phyloP scores from a whole-genome alignment of 53 echinoderm and acorn worm genomes.

The Holothuria leucospilota region DNA sequence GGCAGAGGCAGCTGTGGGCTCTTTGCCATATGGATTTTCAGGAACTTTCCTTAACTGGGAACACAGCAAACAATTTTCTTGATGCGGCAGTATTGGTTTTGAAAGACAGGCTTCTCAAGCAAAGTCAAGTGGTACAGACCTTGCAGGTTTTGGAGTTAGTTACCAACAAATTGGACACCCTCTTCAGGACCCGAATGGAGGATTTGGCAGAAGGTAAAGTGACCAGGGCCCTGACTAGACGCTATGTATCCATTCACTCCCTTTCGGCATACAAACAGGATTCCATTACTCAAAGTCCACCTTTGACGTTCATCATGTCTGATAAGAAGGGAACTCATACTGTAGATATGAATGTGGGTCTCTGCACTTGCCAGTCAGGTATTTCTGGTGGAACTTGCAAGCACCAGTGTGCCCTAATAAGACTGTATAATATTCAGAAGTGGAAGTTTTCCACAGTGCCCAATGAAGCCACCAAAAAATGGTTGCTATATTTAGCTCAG shows the following conservation, averaged over 20 bases:
- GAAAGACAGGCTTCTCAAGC: conserved; percentile 64
- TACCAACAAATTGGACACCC: conserved; percentile 55
- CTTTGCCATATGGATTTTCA: conserved; percentile 45
- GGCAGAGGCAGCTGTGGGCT: conserved; percentile 61
- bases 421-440: conserved; percentile 55
- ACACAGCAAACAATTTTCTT: conserved; percentile 58
- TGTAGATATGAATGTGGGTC: conserved; percentile 69
- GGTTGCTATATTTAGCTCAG: conserved; percentile 39
- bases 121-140: conserved; percentile 53
- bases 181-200: conserved; percentile 60
- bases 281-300: conserved; percentile 38
- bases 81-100: conserved; percentile 63
- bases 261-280: conserved; percentile 8
- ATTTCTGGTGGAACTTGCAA: conserved; percentile 64
- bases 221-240: conserved; percentile 34
- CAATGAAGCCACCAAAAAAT: conserved; percentile 42
- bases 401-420: conserved; percentile 74
- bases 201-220: conserved; percentile 66
- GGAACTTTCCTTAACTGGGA: background rate
- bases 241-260: conserved; percentile 42
- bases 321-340: conserved; percentile 32
- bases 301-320: conserved; percentile 56
- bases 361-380: conserved; percentile 67
- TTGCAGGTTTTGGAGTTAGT: conserved; percentile 72
- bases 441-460: conserved; percentile 61